Evolutionary conservation across 2,113 vertebrate genomes (phyloP).

Genomic region (Tiliqua scincoides): DNA sequence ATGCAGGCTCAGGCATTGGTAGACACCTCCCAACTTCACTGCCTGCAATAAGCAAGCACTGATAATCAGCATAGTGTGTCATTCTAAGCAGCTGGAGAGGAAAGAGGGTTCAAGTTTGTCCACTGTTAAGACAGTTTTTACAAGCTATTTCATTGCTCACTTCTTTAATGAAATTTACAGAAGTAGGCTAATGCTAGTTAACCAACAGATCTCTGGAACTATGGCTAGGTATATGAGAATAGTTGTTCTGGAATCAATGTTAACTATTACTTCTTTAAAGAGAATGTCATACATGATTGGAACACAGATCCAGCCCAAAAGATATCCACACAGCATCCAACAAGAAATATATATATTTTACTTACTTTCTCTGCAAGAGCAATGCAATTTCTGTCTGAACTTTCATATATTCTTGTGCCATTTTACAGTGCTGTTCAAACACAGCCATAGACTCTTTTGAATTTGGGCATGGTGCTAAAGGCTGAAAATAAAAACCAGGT

Average conservation of each 20-base stretch:
- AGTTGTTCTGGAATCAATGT: background rate
- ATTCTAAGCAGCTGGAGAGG: background rate
- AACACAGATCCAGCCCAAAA: background rate
- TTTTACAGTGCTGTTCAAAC: constrained; percentile 99
- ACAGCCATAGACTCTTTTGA: constrained; percentile 99
- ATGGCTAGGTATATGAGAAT: background rate
- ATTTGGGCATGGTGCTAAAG: constrained; percentile 97
- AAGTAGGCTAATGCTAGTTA: too few species aligned
- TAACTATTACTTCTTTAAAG: constrained; percentile 9
- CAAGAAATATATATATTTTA: constrained; percentile 39
- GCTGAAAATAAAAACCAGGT: constrained; percentile 83
- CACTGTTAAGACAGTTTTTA: background rate
- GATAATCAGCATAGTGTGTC: background rate
- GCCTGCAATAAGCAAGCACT: too few species aligned
- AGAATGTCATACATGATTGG: constrained; percentile 8
- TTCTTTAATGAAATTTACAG: too few species aligned
- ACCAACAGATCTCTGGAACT: background rate
- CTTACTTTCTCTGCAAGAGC: constrained; percentile 97
- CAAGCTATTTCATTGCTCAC: too few species aligned
- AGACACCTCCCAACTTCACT: background rate
- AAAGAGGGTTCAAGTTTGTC: background rate
- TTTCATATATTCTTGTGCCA: constrained; percentile 99
- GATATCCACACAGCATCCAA: constrained; percentile 22
- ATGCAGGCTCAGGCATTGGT: background rate
- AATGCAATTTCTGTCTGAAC: constrained; percentile 98